These are phyloP conservation scores for Bimastos eiseni DNA, from an alignment of 2,888 invertebrate genomes.

Conservation along the genomic window DNA sequence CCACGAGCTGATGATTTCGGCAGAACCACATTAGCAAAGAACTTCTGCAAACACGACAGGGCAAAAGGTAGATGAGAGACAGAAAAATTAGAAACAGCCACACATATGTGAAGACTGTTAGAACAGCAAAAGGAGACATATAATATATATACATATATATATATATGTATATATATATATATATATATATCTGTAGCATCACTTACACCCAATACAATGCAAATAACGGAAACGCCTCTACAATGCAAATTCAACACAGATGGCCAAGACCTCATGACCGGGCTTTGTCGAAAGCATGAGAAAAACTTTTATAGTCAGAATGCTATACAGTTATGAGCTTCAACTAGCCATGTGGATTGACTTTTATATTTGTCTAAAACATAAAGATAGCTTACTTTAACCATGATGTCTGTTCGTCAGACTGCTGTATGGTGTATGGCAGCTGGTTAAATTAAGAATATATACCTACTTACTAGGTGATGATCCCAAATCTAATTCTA, in stretches of 20 bases:
- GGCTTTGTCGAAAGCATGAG: no score
- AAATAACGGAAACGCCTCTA: not conserved
- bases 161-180: no score
- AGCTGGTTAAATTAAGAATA: no score
- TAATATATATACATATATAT: no score
- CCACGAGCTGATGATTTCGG: not conserved
- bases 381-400: no score
- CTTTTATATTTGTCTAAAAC: no score
- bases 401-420: no score
- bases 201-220: not conserved
- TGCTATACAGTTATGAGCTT: no score
- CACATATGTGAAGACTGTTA: not conserved
- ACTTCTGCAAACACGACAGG: not conserved
- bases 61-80: not conserved
- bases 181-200: not conserved
- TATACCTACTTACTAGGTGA: not conserved
- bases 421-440: no score
- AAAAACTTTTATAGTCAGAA: no score
- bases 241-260: not conserved
- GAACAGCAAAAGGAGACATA: not conserved
- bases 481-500: not conserved
- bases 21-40: not conserved
- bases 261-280: no score
- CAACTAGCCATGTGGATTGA: no score
- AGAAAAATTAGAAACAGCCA: not conserved